A percentile compares a stretch with the other conserved stretches of the same genome.
Conservation (phyloP, 2,888 invertebrate genomes). For the Xylota segnis region DNA sequence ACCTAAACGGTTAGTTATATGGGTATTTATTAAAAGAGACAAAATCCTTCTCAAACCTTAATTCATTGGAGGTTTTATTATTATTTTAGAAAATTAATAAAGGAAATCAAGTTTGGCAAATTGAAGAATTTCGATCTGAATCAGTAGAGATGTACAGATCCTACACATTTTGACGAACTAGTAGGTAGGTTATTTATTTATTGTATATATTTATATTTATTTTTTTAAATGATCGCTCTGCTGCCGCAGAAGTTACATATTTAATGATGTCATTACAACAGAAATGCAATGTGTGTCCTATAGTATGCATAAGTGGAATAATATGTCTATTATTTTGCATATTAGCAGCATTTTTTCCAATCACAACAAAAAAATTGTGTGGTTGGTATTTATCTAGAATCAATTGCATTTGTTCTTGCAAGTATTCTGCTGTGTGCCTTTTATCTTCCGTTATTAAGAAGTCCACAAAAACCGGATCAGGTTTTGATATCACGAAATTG, state of each 20-base stretch:
- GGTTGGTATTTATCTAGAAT: conserved; percentile 13
- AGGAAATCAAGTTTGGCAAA: conserved; percentile 9
- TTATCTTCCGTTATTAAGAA: conserved; percentile 23
- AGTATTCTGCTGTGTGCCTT: conserved; percentile 9
- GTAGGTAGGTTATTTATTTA: too few species aligned
- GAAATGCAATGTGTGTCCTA: conserved; percentile 17
- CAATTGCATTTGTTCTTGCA: conserved; percentile 8
- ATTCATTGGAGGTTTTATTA: too few species aligned
- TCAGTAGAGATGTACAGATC: conserved; percentile 3
- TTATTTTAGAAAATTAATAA: background rate
- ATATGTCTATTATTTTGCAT: conserved; percentile 18
- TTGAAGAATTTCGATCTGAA: conserved; percentile 1
- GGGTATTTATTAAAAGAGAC: conserved; percentile 7
- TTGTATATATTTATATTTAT: too few species aligned
- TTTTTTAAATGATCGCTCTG: too few species aligned
- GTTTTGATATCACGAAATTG: conserved; percentile 10
- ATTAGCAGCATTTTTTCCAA: conserved; percentile 14
- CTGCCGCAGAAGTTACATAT: background rate
- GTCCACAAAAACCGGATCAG: conserved; percentile 10
- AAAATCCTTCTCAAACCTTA: background rate
- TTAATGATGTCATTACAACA: conserved; percentile 28
- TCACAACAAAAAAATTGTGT: conserved; percentile 3
- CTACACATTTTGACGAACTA: background rate
- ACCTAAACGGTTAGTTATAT: background rate
- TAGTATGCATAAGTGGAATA: conserved; percentile 9